phyloP scores from a whole-genome alignment of 2,113 vertebrate species.

The Grallaria varia region DNA sequence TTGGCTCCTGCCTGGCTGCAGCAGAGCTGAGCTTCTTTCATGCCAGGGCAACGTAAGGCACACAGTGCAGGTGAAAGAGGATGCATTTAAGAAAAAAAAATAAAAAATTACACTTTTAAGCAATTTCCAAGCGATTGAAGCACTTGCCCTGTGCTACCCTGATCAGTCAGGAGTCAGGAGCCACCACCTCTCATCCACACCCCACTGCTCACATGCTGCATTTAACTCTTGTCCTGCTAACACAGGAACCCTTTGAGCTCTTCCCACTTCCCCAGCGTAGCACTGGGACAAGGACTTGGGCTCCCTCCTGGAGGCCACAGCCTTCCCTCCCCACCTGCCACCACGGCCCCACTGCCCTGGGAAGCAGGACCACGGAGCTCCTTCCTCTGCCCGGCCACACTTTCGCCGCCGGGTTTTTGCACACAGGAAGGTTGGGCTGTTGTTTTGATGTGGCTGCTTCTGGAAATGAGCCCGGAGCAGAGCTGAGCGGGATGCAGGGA shows the following conservation, averaged over 20 bases:
- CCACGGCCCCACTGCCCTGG: fast-evolving
- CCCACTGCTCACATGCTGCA: fast-evolving
- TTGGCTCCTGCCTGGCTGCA: fast-evolving
- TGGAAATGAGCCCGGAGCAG: background rate
- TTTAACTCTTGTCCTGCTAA: background rate
- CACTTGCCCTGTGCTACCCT: background rate
- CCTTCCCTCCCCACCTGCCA: background rate
- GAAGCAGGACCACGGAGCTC: fast-evolving
- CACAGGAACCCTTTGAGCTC: fast-evolving
- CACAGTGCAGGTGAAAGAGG: background rate
- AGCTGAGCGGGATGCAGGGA: background rate
- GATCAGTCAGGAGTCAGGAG: background rate
- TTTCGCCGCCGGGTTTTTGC: background rate
- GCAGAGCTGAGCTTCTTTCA: background rate
- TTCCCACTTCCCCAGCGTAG: background rate
- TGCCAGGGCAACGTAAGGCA: too few relatives aligned
- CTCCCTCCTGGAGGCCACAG: fast-evolving
- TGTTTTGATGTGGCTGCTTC: background rate
- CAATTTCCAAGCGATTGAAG: background rate
- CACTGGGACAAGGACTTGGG: fast-evolving
- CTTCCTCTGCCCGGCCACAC: fast-evolving
- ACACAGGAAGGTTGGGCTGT: background rate
- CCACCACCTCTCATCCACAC: background rate
- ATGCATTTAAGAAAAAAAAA: background rate
- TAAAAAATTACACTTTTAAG: background rate